These are phyloP conservation scores for Eupithecia insigniata DNA, from an alignment of 2,888 invertebrate genomes.

Conservation along the genomic window DNA sequence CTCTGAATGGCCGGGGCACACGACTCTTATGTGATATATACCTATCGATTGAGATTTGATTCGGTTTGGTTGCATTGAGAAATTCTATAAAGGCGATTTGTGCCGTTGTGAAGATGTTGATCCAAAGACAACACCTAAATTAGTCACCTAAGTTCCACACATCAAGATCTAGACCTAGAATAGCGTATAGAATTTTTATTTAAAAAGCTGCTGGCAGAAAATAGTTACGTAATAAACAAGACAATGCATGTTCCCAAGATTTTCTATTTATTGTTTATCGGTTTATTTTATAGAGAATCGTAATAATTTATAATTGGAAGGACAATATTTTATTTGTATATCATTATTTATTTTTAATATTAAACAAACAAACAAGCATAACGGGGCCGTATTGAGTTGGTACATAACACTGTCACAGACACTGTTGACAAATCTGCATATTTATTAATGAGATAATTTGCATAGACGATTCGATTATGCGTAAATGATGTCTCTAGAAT, in stretches of 20 bases:
- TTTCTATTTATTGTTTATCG: not conserved
- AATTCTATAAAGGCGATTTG: too few relatives aligned
- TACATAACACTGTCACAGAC: too few relatives aligned
- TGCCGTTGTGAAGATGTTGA: too few relatives aligned
- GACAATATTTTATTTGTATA: too few relatives aligned
- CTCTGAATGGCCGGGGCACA: constrained; percentile 48
- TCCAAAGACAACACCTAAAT: too few relatives aligned
- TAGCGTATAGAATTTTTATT: too few relatives aligned
- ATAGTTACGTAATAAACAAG: not conserved
- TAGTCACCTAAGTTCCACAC: too few relatives aligned
- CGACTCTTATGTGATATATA: constrained; percentile 24
- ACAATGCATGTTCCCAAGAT: not conserved
- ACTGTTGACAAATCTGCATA: constrained; percentile 22
- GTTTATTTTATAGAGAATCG: too few relatives aligned
- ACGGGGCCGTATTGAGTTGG: not conserved
- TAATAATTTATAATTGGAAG: not conserved
- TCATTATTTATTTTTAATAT: too few relatives aligned
- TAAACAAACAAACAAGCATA: not conserved
- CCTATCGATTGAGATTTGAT: constrained; percentile 4
- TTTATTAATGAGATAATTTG: constrained; percentile 33
- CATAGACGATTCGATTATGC: constrained; percentile 53
- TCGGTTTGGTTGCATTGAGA: not conserved
- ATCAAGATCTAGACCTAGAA: too few relatives aligned
- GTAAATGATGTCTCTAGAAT: constrained; percentile 61
- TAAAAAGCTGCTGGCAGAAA: too few relatives aligned